Conservation (phyloP, 2,113 vertebrate species). For the Anarhynchus alexandrinus region DNA sequence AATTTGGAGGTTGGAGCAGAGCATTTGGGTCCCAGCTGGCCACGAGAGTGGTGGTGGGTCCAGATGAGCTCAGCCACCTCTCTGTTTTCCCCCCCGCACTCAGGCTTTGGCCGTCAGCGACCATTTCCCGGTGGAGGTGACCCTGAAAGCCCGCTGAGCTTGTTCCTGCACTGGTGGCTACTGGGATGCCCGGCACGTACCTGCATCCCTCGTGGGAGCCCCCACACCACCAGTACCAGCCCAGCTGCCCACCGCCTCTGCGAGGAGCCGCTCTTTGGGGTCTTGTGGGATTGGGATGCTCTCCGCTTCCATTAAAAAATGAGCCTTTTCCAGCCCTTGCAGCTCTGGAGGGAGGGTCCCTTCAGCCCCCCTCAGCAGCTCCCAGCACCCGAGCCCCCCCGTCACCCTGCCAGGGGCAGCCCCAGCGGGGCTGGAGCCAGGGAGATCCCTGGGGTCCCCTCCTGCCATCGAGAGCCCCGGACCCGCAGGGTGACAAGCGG, state of each 20-base stretch:
- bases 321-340: not conserved
- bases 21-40: accelerated
- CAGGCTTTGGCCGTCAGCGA: slow-evolving; percentile 84
- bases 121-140: slow-evolving; percentile 85
- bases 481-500: accelerated
- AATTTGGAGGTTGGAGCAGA: not conserved
- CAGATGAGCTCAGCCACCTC: not conserved
- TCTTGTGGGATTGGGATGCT: not conserved
- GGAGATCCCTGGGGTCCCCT: not conserved
- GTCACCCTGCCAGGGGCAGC: not conserved
- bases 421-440: not conserved
- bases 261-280: accelerated
- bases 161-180: accelerated
- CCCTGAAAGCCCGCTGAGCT: slow-evolving; percentile 22
- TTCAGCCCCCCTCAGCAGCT: not conserved
- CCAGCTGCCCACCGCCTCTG: accelerated
- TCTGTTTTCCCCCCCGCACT: not conserved
- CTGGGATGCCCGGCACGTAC: accelerated
- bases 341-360: not conserved
- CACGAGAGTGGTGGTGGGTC: accelerated
- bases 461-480: accelerated
- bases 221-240: accelerated
- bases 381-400: accelerated
- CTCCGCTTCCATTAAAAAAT: slow-evolving; percentile 16
- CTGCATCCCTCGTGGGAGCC: accelerated